Evolutionary conservation across 2,113 vertebrate species (phyloP).

Genomic region (Apteryx owenii): DNA sequence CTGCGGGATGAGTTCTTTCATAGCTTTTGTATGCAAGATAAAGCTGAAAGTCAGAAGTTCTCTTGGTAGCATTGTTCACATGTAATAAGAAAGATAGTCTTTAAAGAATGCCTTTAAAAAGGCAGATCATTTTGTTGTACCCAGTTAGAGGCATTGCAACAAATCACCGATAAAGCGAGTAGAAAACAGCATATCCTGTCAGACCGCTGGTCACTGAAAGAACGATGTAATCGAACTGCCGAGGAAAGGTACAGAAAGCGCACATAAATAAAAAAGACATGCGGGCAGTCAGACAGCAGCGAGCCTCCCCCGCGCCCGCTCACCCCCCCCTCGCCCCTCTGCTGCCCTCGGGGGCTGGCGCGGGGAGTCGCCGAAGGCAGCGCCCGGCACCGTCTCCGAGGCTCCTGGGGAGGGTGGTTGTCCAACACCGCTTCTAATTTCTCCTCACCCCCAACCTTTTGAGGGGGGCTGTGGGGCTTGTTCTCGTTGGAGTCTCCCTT

Average conservation of each 20-base stretch:
- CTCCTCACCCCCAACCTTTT: too few relatives aligned
- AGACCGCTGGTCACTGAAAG: background rate
- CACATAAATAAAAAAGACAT: background rate
- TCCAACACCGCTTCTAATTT: background rate
- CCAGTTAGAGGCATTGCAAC: too few relatives aligned
- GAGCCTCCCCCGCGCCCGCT: too few relatives aligned
- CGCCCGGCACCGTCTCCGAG: background rate
- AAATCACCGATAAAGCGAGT: background rate
- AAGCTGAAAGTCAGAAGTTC: background rate
- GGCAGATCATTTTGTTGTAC: accelerated
- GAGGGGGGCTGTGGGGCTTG: too few relatives aligned
- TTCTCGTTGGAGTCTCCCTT: background rate
- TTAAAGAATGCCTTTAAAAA: background rate
- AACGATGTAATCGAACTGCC: accelerated
- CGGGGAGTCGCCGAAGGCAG: too few relatives aligned
- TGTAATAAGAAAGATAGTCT: background rate
- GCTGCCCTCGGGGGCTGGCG: too few relatives aligned
- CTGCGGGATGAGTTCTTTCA: accelerated
- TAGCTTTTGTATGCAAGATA: accelerated
- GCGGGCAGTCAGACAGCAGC: accelerated
- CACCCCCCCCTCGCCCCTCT: too few relatives aligned
- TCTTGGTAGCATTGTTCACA: background rate
- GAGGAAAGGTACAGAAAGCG: background rate
- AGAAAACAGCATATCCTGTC: background rate
- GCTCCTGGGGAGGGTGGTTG: background rate